Evolutionary conservation across 2,888 invertebrate species (phyloP).

Genomic region (Seladonia tumulorum): DNA sequence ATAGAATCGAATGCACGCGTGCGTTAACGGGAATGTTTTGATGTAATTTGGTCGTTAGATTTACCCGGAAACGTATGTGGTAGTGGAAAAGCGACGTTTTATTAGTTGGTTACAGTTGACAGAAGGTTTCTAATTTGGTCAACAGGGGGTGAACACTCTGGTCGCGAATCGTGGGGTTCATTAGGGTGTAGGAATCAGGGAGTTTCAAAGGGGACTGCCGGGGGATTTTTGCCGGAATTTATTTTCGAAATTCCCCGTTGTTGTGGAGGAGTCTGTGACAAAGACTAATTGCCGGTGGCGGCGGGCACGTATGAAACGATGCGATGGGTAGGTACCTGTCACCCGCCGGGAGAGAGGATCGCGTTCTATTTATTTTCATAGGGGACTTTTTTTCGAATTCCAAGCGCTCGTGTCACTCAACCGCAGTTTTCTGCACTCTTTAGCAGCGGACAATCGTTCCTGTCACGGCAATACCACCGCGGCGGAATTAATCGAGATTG

Average conservation of each 20-base stretch:
- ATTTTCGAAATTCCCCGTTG: slow-evolving; percentile 47
- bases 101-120: slow-evolving; percentile 1
- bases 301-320: slow-evolving; percentile 62
- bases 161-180: not conserved
- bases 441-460: slow-evolving; percentile 71
- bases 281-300: slow-evolving; percentile 65
- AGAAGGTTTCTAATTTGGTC: slow-evolving; percentile 11
- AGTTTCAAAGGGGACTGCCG: slow-evolving; percentile 17
- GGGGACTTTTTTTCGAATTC: slow-evolving; percentile 68
- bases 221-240: slow-evolving; percentile 27
- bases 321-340: slow-evolving; percentile 71
- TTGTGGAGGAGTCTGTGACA: slow-evolving; percentile 61
- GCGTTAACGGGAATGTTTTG: not conserved
- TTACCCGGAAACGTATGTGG: not conserved
- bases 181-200: not conserved
- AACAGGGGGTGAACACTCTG: not conserved
- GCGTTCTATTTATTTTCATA: slow-evolving; percentile 72
- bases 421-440: slow-evolving; percentile 75
- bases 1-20: not conserved
- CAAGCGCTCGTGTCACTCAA: slow-evolving; percentile 72
- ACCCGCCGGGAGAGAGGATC: slow-evolving; percentile 52
- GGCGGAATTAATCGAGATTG: slow-evolving; percentile 73
- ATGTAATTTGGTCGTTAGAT: not conserved
- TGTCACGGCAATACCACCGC: slow-evolving; percentile 71
- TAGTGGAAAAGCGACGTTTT: not conserved